Evolutionary conservation across 2,113 vertebrate species (phyloP).

Genomic region (Recurvirostra avosetta): DNA sequence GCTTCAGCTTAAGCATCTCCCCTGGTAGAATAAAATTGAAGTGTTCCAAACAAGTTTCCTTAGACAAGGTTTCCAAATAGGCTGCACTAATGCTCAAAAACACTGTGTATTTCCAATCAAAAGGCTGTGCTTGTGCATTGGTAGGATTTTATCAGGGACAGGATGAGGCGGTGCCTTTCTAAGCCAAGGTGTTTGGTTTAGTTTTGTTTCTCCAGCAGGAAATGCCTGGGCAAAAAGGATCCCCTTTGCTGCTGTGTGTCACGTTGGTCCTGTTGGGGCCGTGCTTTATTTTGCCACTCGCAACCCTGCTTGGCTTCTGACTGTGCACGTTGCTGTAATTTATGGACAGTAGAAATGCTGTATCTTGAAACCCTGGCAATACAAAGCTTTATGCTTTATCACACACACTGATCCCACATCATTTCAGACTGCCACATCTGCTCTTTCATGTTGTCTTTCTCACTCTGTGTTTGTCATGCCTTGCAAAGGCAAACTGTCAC

Average conservation of each 20-base stretch:
- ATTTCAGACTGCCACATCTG: neutral
- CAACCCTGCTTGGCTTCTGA: neutral
- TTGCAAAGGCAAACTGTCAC: neutral
- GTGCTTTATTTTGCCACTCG: neutral
- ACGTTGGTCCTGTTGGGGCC: neutral
- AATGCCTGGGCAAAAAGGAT: neutral
- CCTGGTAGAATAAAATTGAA: neutral
- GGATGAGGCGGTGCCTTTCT: neutral
- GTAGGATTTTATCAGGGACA: neutral
- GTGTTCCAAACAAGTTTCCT: neutral
- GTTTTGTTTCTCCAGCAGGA: neutral
- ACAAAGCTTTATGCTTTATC: neutral
- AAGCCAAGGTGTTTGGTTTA: neutral
- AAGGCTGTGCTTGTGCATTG: neutral
- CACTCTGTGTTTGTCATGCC: neutral
- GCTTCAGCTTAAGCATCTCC: neutral
- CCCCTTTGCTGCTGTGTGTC: neutral
- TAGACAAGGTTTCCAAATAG: neutral
- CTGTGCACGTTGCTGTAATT: neutral
- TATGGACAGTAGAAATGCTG: neutral
- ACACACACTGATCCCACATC: neutral
- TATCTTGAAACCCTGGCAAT: neutral
- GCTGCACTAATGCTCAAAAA: neutral
- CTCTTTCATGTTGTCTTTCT: neutral
- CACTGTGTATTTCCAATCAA: rapidly evolving